Base-by-base conservation (phyloP, 1,140 invertebrate species). In the Chironomus striatipennis region DNA sequence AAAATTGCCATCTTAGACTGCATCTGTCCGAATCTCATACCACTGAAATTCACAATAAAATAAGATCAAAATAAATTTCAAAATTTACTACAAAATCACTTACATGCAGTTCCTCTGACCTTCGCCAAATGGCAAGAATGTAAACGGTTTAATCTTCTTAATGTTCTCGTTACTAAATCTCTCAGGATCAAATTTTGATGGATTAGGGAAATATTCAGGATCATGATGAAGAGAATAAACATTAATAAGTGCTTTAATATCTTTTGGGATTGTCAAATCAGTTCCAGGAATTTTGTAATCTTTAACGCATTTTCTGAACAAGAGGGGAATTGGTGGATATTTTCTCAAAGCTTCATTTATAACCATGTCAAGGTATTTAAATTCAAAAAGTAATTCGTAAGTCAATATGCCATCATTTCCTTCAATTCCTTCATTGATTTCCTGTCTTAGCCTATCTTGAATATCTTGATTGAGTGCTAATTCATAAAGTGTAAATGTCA, bases 271-370 rank as follows among this genome's bases (percentile, higher is more conserved):
- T 0, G 81, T 79, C n/a, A 90, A 78, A 17, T 87, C 81, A 0
- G 84, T 87, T 42, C 87, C 85, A 8, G 85, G 86, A 4, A 90
- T 78, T 24, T 81, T 80, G 77, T 85, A 88, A 15, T 87, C 84
- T 74, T 87, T 85, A 2, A 82, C 85, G 47, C 87, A 86, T 47
- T 81, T 76, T 57, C 90, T 82, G 75, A 86, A 86, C 0, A 90
- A 78, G 42, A 86, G 79, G 1, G 85, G 83, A 74, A 88, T 78
- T 0, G 88, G 85, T 70, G 90, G 89, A 79, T 89, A 87, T 76
- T 86, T 86, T 18, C 90, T 84, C 76, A 91, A 80, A 1, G 89
- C 88, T 84, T 90, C 89, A 43, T 76, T 73, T 0, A 84, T 21
- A 0, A 82, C 76, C 24, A 80, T 79, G 6, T 82, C 80, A 18